Conservation (phyloP, 2,797 vertebrate species). For the Tenualosa thibaudeaui region DNA sequence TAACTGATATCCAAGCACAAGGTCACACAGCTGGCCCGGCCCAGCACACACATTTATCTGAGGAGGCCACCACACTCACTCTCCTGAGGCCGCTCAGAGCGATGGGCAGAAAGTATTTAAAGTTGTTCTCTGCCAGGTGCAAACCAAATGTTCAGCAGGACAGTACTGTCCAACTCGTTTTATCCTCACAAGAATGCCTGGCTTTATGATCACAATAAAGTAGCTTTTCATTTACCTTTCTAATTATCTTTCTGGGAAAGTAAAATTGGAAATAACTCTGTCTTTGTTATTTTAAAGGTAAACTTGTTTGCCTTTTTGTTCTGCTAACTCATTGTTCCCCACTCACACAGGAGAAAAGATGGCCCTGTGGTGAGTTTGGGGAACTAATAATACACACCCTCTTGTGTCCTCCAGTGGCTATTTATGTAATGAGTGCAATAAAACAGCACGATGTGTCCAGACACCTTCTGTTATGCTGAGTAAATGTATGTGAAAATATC, state of each 20-base stretch:
- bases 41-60: not conserved
- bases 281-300: not conserved
- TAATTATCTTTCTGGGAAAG: not conserved
- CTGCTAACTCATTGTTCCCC: not conserved
- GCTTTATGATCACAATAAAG: not conserved
- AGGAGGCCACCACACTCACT: not conserved
- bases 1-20: not conserved
- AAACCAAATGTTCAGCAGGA: not conserved
- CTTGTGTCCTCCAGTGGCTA: too few species aligned
- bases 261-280: not conserved
- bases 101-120: not conserved
- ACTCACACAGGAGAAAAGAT: not conserved
- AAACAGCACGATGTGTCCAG: too few species aligned
- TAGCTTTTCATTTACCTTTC: not conserved
- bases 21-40: not conserved
- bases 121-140: not conserved
- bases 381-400: too few species aligned
- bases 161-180: not conserved
- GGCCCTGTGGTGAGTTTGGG: too few species aligned
- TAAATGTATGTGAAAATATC: too few species aligned
- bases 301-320: not conserved
- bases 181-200: not conserved
- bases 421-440: too few species aligned
- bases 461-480: too few species aligned
- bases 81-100: not conserved